Base-by-base conservation (phyloP, 2,113 vertebrate species). In the Dunckerocampus dactyliophorus region DNA sequence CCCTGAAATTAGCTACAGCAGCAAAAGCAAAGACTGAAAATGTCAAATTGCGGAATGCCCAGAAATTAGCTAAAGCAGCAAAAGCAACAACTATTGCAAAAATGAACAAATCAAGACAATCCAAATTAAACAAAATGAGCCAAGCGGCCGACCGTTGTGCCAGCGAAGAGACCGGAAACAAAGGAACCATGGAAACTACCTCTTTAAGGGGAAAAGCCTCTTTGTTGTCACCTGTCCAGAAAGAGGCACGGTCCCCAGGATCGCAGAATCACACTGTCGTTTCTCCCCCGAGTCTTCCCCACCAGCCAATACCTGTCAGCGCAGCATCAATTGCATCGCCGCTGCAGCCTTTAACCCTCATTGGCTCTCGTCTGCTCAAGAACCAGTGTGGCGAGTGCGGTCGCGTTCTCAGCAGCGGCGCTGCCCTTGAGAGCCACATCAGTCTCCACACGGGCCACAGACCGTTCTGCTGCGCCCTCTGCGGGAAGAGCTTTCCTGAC, bases 321-420 rank as follows among this genome's bases (percentile, higher is more conserved):
- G 54, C n/a, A 16, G 22, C 73, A 31, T 63, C 80, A 1, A 21
- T 82, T 28, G 54, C 79, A 14, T 83, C 86, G 17, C 84, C 86
- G 22, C 55, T 81, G 51, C 79, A 85, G 68, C 82, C 86, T 6
- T 62, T 83, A 21, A 68, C 77, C 11, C 70, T 83, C 37, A 82
- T 82, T 8, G 82, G 86, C 17, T 47, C 68, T 46, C 69, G 71
- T 21, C 62, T 88, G 45, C 43, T 82, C 0, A 87, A 82, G 55
- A 87, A 88, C n/a, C 86, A 90, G 71, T 91, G 89, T 34, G 83
- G 79, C 24, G 81, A 86, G 46, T 91, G 88, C 11, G 88, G 88
- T 6, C 78, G 87, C 1, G 60, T 89, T 56, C 83, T 91, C 13
- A 84, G 86, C 63, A 88, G 81, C 57, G 63, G 47, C 0, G 81